A percentile compares a stretch with the other conserved stretches of the same genome.
Conservation (phyloP, 2,113 vertebrate genomes). For the Microcebus ravelobensis region DNA sequence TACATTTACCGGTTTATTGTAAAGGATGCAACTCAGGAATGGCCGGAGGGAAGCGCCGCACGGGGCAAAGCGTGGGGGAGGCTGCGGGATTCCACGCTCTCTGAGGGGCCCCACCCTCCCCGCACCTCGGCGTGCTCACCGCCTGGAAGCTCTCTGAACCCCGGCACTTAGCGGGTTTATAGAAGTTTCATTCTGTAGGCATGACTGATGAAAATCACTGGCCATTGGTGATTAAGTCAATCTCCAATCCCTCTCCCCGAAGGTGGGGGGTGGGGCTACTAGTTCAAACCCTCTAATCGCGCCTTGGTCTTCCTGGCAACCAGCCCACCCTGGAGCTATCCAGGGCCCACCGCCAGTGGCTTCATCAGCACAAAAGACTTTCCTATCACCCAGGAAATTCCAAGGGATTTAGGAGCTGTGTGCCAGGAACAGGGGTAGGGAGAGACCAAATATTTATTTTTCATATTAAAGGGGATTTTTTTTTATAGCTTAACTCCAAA, state of each 20-base stretch:
- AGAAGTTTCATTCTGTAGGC: neutral
- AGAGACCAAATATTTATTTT: neutral
- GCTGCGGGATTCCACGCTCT: neutral
- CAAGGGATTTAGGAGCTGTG: neutral
- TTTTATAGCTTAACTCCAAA: neutral
- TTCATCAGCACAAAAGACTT: neutral
- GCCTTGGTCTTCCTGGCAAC: neutral
- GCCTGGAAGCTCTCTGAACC: neutral
- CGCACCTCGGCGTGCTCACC: too few relatives aligned
- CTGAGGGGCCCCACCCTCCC: too few relatives aligned
- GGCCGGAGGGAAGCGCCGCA: fast-evolving
- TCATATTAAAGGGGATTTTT: neutral
- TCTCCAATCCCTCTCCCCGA: neutral
- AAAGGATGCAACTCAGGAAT: neutral
- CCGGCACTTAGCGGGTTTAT: neutral
- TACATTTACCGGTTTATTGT: neutral
- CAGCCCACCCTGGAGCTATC: neutral
- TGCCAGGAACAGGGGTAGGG: neutral
- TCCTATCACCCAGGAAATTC: neutral
- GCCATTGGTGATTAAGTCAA: neutral
- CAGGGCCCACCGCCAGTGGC: neutral
- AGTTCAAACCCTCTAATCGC: neutral
- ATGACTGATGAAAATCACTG: neutral
- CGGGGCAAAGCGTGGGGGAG: fast-evolving
- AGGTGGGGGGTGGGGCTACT: neutral